Base-by-base conservation (phyloP, 2,113 vertebrate species). In the Mus spicilegus region DNA sequence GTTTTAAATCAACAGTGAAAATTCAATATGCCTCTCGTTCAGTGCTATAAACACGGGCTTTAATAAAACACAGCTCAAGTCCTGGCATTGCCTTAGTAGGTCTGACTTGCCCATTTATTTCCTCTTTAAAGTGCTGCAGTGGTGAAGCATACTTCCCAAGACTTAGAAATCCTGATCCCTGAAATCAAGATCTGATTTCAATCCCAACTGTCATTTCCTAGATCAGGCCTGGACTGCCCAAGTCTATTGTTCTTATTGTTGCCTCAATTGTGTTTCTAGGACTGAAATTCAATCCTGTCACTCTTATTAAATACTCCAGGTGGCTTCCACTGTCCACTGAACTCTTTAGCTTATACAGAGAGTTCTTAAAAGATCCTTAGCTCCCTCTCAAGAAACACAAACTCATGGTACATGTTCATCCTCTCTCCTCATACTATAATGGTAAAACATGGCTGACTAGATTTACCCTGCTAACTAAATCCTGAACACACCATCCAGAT, bases 231-330 rank as follows among this genome's bases (percentile, higher is more conserved):
- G 90, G n/a, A 90, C 33, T 46, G 39, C 26, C n/a, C 75, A n/a
- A 49, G n/a, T 78, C 46, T 73, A 2, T 42, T 5, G 7, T 91
- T 78, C n/a, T 63, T 78, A 39, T 19, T 78, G 70, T 67, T 67
- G 49, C n/a, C 72, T 78, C 92, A 67, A n/a, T 19, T 89, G 63
- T 94, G 82, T 96, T 78, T 73, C 63, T 67, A 85, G 91, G 93
- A 69, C 30, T 90, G 63, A 91, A 93, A 72, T 91, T 3, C n/a
- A 78, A 36, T 80, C 49, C 67, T 89, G 78, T 33, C 46, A 87
- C n/a, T 76, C 78, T 39, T 69, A 10, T 90, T 93, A 78, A 84
- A 88, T 58, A 58, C 9, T 51, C 63, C 26, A 92, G 33, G 65
- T 89, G 14, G 63, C 42, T 93, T 82, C 28, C 69, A 63, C 54